Percentiles rank a stretch among this genome's conserved stretches.
phyloP scores from a whole-genome alignment of 2,113 vertebrate species.

The Girardinichthys multiradiatus region DNA sequence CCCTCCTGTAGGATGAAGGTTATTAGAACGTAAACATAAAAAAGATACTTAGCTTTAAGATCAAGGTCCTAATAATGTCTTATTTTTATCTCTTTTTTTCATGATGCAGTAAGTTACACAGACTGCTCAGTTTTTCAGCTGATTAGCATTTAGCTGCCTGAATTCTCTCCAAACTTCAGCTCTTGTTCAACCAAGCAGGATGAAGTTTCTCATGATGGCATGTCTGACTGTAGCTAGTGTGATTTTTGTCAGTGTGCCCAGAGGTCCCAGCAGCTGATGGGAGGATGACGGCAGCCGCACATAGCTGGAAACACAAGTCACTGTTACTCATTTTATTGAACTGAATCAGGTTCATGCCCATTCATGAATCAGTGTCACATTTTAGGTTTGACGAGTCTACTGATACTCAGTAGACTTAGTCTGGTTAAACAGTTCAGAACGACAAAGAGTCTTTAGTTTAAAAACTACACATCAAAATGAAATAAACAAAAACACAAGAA shows the following conservation, averaged over 20 bases:
- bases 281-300: constrained; percentile 38
- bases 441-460: not conserved
- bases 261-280: constrained; percentile 59
- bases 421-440: not conserved
- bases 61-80: too few relatives aligned
- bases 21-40: too few relatives aligned
- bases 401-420: constrained; percentile 11
- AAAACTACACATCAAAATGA: not conserved
- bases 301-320: constrained; percentile 58
- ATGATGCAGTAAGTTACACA: too few relatives aligned
- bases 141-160: not conserved
- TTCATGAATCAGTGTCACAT: constrained; percentile 24
- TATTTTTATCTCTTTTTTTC: too few relatives aligned
- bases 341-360: constrained; percentile 3
- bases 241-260: constrained; percentile 54
- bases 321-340: constrained; percentile 28
- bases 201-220: constrained; percentile 9
- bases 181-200: not conserved
- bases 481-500: not conserved
- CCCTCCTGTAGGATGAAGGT: too few relatives aligned
- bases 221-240: constrained; percentile 47
- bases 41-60: too few relatives aligned
- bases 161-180: not conserved
- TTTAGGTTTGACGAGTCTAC: constrained; percentile 2
- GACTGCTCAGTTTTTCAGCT: too few relatives aligned